Evolutionary conservation across 2,888 invertebrate genomes (phyloP), one percentile per base, ranked within the genome.

Genomic region (Meandrusa payeni): DNA sequence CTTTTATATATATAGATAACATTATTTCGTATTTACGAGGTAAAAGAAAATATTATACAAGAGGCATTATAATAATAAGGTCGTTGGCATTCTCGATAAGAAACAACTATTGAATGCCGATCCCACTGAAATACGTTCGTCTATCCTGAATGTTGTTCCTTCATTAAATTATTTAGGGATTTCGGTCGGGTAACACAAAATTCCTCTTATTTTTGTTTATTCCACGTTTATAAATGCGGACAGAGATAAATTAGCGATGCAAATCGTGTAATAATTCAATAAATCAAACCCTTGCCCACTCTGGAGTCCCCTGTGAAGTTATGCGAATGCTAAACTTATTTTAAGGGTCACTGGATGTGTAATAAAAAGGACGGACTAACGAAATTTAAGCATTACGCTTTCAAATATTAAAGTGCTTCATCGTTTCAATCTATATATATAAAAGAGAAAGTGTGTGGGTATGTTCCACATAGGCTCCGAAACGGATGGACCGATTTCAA

Each of bases 191-290:
- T 3, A 24, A 37, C 37, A 37, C 24, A 43, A 31, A 36, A 43
- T 31, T 23, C 31, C 12, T 43, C 19, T 37, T 43, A 37, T 37
- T 26, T 37, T 38, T 37, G 37, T 43, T 43, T 37, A 26, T 28
- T 22, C 13, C 34, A 22, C 28, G 15, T 34, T 41, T 41, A 41
- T 26, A 37, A 37, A 37, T 26, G 26, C 12, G 43, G 37, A 7
- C 19, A 20, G 37, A 37, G 37, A 37, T 31, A 26, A 31, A 37
- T 43, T 43, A 37, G 23, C 22, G 28, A 43, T 37, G 43, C 37
- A 38, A 43, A 43, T 43, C 37, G 29, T 9, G 24, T 43, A 37
- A 43, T 43, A 43, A 43, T 43, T 43, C 36, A 37, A 43, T 43
- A 43, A 43, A 42, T 42, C 42, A 36, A 42, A 37, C 37, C 43